Conservation (phyloP, 2,797 vertebrate genomes). For the Poecilia wingei region DNA sequence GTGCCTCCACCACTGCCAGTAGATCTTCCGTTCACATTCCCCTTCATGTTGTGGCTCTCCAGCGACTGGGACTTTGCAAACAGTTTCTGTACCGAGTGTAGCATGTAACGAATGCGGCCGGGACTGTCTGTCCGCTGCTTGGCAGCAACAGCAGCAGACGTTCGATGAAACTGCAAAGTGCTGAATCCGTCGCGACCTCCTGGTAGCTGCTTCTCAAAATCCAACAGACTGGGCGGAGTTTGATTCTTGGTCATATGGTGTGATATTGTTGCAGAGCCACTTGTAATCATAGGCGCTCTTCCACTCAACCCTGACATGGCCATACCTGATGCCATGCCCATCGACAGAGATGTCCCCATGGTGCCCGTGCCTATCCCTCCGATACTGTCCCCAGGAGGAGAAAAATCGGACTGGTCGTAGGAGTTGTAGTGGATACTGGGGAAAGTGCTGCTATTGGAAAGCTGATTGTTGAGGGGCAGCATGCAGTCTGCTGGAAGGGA, state of each 20-base stretch:
- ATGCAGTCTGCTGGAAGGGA: constrained; percentile 90
- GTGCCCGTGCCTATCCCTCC: constrained; percentile 88
- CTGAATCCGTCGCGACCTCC: constrained; percentile 95
- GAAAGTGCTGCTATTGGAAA: constrained; percentile 96
- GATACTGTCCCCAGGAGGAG: constrained; percentile 89
- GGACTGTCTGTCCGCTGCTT: constrained; percentile 97
- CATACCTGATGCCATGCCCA: constrained; percentile 75
- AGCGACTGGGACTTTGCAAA: constrained; percentile 97
- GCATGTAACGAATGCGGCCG: constrained; percentile 95
- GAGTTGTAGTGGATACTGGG: constrained; percentile 97
- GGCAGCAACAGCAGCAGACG: constrained; percentile 75
- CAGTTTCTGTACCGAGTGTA: constrained; percentile 97
- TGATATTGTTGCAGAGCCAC: constrained; percentile 85
- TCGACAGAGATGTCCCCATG: constrained; percentile 81
- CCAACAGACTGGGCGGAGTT: constrained; percentile 89
- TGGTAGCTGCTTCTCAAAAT: constrained; percentile 96
- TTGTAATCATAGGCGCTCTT: constrained; percentile 82
- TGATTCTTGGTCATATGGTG: constrained; percentile 87
- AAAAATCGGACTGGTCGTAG: constrained; percentile 86
- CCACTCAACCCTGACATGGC: constrained; percentile 70
- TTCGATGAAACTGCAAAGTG: constrained; percentile 95
- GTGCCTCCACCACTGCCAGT: constrained; percentile 75
- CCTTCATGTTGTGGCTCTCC: constrained; percentile 89
- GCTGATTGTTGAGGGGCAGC: constrained; percentile 93
- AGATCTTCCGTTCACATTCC: constrained; percentile 87